These are phyloP conservation scores for Oryzias dopingdopingensis DNA, from an alignment of 2,797 vertebrate genomes.

Conservation along the genomic window DNA sequence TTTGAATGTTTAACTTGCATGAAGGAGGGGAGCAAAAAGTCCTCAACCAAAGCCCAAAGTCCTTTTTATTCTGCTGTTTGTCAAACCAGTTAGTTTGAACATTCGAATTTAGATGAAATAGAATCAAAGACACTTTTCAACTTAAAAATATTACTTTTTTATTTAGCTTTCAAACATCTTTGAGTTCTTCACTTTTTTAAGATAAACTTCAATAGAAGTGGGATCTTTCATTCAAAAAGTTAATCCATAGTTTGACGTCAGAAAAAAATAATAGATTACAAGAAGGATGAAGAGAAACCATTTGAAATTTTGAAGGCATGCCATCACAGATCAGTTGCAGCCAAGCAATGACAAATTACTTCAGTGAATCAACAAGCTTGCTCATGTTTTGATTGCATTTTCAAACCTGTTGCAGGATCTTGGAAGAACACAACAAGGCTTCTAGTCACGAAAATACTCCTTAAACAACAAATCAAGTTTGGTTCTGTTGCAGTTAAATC, in stretches of 20 bases:
- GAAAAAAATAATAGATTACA: neutral
- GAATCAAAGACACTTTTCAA: too few relatives aligned
- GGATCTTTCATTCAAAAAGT: neutral
- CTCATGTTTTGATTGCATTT: conserved; percentile 5
- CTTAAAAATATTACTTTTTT: too few relatives aligned
- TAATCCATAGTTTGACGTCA: neutral
- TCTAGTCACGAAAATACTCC: neutral
- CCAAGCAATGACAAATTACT: neutral
- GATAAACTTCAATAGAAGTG: neutral
- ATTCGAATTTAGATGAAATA: conserved; percentile 2
- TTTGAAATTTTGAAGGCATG: neutral
- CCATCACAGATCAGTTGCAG: neutral
- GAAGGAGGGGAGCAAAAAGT: conserved; percentile 14
- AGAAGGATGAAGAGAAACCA: neutral
- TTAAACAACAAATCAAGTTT: too few relatives aligned
- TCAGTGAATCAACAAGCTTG: conserved; percentile 3
- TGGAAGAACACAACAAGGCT: neutral
- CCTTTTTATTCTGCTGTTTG: conserved; percentile 28
- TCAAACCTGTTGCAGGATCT: neutral
- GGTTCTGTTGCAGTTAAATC: too few relatives aligned
- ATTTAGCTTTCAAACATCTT: neutral
- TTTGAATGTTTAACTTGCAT: conserved; percentile 24
- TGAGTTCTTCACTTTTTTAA: neutral
- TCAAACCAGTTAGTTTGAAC: conserved; percentile 8
- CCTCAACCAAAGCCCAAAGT: conserved; percentile 29